Percentiles rank a stretch among this genome's conserved stretches.
These are phyloP conservation scores for Ciona savignyi DNA, from an alignment of 23 tunicate species.

Conservation along the genomic window DNA sequence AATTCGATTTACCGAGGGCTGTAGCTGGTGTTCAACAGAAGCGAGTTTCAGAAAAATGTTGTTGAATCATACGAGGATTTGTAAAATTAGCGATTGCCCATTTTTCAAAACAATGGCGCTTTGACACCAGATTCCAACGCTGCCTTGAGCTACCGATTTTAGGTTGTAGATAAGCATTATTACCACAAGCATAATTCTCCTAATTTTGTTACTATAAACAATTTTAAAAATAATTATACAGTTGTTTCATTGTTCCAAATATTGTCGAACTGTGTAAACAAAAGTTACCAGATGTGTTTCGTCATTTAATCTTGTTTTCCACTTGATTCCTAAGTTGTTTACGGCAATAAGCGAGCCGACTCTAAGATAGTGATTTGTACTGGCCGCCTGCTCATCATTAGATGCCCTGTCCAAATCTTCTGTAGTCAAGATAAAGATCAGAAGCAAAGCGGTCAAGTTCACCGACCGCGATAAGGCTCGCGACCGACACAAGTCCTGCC, in stretches of 20 bases:
- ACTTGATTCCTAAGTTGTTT: not conserved
- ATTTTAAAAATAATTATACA: too few relatives aligned
- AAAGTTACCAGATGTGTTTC: not conserved
- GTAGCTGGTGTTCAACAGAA: too few relatives aligned
- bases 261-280: too few relatives aligned
- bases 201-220: not conserved
- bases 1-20: too few relatives aligned
- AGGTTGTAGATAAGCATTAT: not conserved
- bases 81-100: not conserved
- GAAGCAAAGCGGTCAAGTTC: not conserved
- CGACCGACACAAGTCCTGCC: constrained; percentile 1
- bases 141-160: not conserved
- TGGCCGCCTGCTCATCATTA: not conserved
- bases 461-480: not conserved
- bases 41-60: not conserved
- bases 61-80: not conserved
- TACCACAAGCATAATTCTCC: not conserved
- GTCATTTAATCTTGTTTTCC: not conserved
- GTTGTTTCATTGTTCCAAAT: not conserved
- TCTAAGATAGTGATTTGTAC: not conserved
- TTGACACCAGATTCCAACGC: not conserved
- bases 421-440: not conserved
- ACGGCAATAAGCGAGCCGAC: not conserved
- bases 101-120: not conserved
- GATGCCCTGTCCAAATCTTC: not conserved